A percentile compares a stretch with the other conserved stretches of the same genome.
phyloP scores from a whole-genome alignment of 1,140 invertebrate species.

The Megalopta genalis region DNA sequence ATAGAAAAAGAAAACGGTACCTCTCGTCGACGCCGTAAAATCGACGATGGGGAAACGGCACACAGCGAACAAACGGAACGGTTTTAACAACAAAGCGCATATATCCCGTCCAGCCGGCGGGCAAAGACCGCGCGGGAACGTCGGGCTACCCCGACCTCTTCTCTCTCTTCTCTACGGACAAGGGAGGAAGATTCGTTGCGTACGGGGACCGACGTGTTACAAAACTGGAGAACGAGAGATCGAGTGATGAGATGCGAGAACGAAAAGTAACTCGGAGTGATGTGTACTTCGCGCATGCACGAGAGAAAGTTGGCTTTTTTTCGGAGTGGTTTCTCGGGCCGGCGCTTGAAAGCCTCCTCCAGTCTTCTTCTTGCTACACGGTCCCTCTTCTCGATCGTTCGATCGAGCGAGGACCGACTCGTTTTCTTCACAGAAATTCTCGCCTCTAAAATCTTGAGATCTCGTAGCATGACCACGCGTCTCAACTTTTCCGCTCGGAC shows the following conservation, averaged over 20 bases:
- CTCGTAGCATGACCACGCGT: too few species aligned
- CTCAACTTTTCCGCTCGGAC: too few species aligned
- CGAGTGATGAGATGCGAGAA: constrained; percentile 46
- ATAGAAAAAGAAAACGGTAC: constrained; percentile 14
- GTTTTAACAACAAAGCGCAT: constrained; percentile 22
- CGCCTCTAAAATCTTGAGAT: too few species aligned
- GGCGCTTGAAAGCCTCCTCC: too few species aligned
- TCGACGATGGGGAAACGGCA: constrained; percentile 42
- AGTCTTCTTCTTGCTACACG: background rate
- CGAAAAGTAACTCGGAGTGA: constrained; percentile 20
- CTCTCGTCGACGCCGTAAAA: constrained; percentile 55
- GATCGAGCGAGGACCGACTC: too few species aligned
- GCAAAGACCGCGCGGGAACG: constrained; percentile 20
- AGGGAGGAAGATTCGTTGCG: background rate
- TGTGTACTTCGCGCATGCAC: constrained; percentile 62
- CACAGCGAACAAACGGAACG: constrained; percentile 15
- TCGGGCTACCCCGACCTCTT: constrained; percentile 8
- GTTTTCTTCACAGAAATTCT: too few species aligned
- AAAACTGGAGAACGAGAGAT: constrained; percentile 39
- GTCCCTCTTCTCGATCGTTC: too few species aligned
- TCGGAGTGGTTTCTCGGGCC: background rate
- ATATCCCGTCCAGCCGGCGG: background rate
- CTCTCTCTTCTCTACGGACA: background rate
- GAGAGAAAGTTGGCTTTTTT: constrained; percentile 49
- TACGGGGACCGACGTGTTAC: constrained; percentile 5